Conservation (phyloP, 2,888 invertebrate species). For the Abrostola tripartita region DNA sequence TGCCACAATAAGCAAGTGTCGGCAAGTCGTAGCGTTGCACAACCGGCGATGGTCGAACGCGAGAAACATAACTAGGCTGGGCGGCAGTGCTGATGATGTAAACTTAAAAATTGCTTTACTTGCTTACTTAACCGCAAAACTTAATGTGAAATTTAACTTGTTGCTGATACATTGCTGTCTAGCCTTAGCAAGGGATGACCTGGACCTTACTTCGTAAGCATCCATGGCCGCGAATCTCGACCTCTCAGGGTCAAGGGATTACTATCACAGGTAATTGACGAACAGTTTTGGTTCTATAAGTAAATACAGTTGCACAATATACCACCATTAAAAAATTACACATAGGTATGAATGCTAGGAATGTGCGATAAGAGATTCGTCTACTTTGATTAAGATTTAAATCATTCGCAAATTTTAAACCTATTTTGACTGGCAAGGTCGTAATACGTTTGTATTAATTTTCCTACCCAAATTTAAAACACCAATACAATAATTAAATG, state of each 20-base stretch:
- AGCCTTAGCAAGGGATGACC: constrained; percentile 74
- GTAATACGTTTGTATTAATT: constrained; percentile 67
- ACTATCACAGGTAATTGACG: constrained; percentile 30
- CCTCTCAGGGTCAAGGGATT: constrained; percentile 47
- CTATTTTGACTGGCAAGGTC: constrained; percentile 81
- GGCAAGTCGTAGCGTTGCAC: constrained; percentile 84
- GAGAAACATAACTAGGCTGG: constrained; percentile 88
- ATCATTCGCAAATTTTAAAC: constrained; percentile 80
- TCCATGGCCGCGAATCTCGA: constrained; percentile 74
- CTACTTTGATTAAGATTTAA: constrained; percentile 68
- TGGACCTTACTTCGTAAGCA: constrained; percentile 73
- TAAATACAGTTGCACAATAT: constrained; percentile 11
- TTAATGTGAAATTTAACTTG: constrained; percentile 82
- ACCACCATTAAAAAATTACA: constrained; percentile 13
- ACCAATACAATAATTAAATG: constrained; percentile 31
- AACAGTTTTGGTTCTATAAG: constrained; percentile 16
- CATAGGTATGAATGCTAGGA: constrained; percentile 40
- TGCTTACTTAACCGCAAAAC: constrained; percentile 84
- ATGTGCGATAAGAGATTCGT: constrained; percentile 57
- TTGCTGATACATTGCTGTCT: constrained; percentile 71
- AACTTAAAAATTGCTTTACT: constrained; percentile 88
- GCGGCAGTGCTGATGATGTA: constrained; percentile 84
- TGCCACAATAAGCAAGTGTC: constrained; percentile 86
- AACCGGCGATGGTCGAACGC: constrained; percentile 86
- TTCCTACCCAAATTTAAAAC: constrained; percentile 67